A percentile compares a stretch with the other conserved stretches of the same genome.
Conservation (phyloP, 2,888 invertebrate genomes). For the Cephus nigrinus region DNA sequence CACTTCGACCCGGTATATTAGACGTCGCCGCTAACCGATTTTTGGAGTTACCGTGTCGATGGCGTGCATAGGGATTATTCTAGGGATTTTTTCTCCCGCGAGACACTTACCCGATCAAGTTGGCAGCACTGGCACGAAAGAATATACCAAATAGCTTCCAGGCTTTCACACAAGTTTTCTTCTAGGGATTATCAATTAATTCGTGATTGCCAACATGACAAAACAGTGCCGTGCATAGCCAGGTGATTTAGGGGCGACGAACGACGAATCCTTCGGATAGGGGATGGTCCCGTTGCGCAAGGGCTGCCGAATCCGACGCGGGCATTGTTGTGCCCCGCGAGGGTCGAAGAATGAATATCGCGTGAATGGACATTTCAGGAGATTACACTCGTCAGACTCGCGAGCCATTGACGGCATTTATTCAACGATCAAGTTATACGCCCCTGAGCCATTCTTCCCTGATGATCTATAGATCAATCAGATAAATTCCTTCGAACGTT, state of each 20-base stretch:
- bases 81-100: not conserved
- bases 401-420: not conserved
- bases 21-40: not conserved
- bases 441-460: not conserved
- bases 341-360: not conserved
- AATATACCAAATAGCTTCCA: not conserved
- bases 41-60: not conserved
- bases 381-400: not conserved
- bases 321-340: not conserved
- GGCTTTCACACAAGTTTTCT: too few species aligned
- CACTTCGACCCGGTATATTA: too few species aligned
- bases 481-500: not conserved
- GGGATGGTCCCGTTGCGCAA: not conserved
- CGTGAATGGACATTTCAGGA: not conserved
- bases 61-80: not conserved
- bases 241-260: not conserved
- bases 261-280: not conserved
- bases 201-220: too few species aligned
- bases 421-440: not conserved
- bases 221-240: not conserved
- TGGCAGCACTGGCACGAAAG: not conserved
- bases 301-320: not conserved
- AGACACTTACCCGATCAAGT: not conserved
- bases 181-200: too few species aligned
- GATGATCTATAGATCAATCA: not conserved